phyloP scores from a whole-genome alignment of 2,113 vertebrate genomes.

The Planiliza haematocheilus region DNA sequence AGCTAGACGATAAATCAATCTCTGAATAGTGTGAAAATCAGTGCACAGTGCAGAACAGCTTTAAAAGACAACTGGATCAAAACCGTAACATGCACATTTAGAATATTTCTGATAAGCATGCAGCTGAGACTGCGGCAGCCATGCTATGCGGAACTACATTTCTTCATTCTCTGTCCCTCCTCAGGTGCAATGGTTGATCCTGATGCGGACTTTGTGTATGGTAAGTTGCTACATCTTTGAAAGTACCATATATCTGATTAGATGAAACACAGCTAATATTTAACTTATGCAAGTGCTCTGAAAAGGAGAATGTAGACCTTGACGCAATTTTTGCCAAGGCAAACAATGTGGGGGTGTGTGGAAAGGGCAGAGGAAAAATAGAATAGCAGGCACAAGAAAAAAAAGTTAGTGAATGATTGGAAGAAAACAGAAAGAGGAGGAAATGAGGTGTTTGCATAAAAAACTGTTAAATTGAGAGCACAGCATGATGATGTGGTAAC shows the following conservation, averaged over 20 bases:
- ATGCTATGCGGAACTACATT: background rate
- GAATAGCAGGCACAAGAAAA: background rate
- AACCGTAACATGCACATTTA: no score
- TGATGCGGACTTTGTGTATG: slow-evolving; percentile 83
- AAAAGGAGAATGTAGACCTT: background rate
- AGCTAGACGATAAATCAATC: background rate
- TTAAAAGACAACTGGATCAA: background rate
- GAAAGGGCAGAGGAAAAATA: background rate
- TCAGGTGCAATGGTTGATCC: slow-evolving; percentile 59
- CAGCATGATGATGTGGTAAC: slow-evolving; percentile 11
- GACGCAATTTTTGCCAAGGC: background rate
- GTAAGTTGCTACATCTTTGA: slow-evolving; percentile 59
- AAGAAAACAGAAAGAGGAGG: background rate
- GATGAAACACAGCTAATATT: background rate
- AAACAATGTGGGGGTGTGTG: background rate
- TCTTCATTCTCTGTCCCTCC: slow-evolving; percentile 24
- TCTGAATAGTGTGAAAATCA: background rate
- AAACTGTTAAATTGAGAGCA: background rate
- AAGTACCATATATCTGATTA: background rate
- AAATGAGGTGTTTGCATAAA: background rate
- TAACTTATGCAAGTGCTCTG: background rate
- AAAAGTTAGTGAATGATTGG: background rate
- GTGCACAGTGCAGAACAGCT: background rate
- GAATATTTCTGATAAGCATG: background rate
- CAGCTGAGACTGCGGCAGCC: background rate